Evolutionary conservation across 2,113 vertebrate genomes (phyloP).

Genomic region (Girardinichthys multiradiatus): DNA sequence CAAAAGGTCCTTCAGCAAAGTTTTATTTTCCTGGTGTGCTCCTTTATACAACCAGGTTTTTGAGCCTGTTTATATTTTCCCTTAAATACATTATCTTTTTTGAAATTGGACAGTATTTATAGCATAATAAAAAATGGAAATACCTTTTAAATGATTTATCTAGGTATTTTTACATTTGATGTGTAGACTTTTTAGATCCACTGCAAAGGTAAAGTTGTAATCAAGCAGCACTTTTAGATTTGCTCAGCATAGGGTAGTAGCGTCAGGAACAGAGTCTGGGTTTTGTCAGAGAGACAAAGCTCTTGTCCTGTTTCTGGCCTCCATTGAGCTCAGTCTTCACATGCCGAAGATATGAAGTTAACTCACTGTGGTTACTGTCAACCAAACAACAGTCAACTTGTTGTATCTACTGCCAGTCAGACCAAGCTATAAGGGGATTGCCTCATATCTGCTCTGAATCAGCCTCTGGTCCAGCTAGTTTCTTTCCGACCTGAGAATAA

Average conservation of each 20-base stretch:
- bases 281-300: constrained; percentile 43
- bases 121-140: too few species aligned
- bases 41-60: too few species aligned
- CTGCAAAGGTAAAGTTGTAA: not conserved
- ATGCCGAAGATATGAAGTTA: constrained; percentile 52
- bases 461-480: constrained; percentile 23
- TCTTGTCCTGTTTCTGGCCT: constrained; percentile 42
- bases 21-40: too few species aligned
- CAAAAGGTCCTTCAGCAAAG: too few species aligned
- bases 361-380: constrained; percentile 69
- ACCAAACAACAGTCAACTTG: constrained; percentile 72
- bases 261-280: constrained; percentile 35
- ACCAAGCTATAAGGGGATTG: constrained; percentile 38
- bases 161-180: too few species aligned
- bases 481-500: constrained; percentile 37
- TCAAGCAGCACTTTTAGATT: constrained; percentile 9
- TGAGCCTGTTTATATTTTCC: too few species aligned
- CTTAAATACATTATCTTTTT: too few species aligned
- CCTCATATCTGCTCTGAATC: constrained; percentile 64
- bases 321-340: constrained; percentile 47
- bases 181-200: too few species aligned
- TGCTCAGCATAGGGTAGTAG: constrained; percentile 24
- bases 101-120: too few species aligned
- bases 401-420: constrained; percentile 25
- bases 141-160: too few species aligned